Percentiles rank a stretch among this genome's conserved stretches.
Evolutionary conservation across 2,888 invertebrate species (phyloP).

Genomic region (Taphrorychus bicolor): DNA sequence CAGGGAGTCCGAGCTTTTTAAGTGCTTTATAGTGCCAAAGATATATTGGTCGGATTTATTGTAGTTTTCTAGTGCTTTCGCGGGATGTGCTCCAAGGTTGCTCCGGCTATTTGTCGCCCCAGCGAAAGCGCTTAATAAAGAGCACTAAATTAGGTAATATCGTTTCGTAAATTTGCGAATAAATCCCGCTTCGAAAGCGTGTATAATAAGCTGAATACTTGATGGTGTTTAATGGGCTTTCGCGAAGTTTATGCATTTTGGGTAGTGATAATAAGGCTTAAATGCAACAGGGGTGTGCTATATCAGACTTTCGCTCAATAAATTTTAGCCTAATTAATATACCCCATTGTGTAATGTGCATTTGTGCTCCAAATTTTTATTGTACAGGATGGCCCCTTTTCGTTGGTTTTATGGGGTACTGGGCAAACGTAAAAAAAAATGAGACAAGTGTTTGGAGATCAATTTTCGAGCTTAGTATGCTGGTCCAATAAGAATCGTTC

Average conservation of each 20-base stretch:
- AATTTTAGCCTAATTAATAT: not conserved
- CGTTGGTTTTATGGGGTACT: no score
- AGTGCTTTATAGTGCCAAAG: slow-evolving; percentile 8
- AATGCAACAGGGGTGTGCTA: not conserved
- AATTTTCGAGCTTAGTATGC: no score
- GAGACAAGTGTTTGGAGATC: no score
- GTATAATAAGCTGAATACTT: not conserved
- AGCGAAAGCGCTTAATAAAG: not conserved
- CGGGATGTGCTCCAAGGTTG: not conserved
- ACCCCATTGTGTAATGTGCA: not conserved
- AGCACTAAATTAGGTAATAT: not conserved
- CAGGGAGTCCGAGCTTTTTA: slow-evolving; percentile 2
- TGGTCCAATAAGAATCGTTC: no score
- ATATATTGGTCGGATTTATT: slow-evolving; percentile 8
- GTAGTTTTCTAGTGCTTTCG: not conserved
- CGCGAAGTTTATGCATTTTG: not conserved
- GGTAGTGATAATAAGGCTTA: not conserved
- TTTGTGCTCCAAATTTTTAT: no score
- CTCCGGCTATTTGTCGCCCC: not conserved
- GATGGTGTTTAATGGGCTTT: not conserved
- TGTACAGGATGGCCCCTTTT: no score
- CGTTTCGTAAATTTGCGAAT: not conserved
- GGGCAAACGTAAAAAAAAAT: no score
- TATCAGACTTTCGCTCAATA: not conserved
- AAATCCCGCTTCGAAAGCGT: not conserved